Conservation (phyloP, 1,140 invertebrate species). For the Hyposmocoma kahamanoa region DNA sequence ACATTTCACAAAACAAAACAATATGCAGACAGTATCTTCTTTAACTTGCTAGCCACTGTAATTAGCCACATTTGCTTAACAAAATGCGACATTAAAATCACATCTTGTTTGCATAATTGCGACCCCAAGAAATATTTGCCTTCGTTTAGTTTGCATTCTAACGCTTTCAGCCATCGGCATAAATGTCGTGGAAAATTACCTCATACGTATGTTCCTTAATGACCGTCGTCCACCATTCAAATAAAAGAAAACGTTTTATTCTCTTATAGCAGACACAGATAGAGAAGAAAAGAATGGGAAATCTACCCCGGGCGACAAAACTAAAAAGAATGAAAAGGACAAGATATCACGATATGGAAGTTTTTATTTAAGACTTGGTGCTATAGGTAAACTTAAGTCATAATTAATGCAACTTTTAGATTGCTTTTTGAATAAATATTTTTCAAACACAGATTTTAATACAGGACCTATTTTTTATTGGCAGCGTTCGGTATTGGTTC, state of each 20-base stretch:
- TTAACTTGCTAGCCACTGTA: constrained; percentile 17
- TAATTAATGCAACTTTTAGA: neutral
- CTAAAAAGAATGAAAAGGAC: constrained; percentile 59
- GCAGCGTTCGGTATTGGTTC: constrained; percentile 82
- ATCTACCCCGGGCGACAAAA: constrained; percentile 46
- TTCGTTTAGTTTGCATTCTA: constrained; percentile 58
- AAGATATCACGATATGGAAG: constrained; percentile 76
- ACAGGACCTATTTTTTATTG: constrained; percentile 3
- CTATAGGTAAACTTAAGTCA: constrained; percentile 74
- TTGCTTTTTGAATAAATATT: neutral
- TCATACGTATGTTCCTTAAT: constrained; percentile 22
- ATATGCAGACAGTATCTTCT: neutral
- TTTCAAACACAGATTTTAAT: neutral
- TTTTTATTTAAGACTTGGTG: constrained; percentile 88
- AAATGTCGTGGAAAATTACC: constrained; percentile 38
- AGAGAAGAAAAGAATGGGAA: constrained; percentile 54
- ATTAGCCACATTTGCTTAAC: constrained; percentile 66
- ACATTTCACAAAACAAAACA: neutral
- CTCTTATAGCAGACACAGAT: constrained; percentile 37
- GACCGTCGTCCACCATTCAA: constrained; percentile 7
- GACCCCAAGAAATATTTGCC: constrained; percentile 48
- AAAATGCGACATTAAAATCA: constrained; percentile 71
- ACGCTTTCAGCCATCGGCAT: constrained; percentile 50
- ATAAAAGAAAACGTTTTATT: constrained; percentile 11
- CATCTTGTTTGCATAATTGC: constrained; percentile 69